Base-by-base conservation (phyloP, 2,113 vertebrate species). In the Tringa solitaria region DNA sequence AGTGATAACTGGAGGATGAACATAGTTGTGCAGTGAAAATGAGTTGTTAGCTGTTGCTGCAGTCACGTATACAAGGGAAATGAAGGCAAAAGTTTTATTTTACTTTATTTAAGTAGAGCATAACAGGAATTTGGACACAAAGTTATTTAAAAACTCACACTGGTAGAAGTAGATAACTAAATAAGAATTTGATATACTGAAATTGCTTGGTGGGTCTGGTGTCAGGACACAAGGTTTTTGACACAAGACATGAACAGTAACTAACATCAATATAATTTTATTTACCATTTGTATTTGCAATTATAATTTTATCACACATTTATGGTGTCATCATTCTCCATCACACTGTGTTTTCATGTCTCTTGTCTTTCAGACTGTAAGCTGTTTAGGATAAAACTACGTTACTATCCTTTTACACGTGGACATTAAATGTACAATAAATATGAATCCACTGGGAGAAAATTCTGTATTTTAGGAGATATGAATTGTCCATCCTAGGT, bases 281-380 rank as follows among this genome's bases (percentile, higher is more conserved):
- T 84, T 82, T 54, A 8, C 28, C 21, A 9, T 68, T 73, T 1
- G 0, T 48, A 50, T 84, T 65, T 72, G 33, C 51, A 75, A 8
- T 80, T 87, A 39, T 24, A 60, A 60, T 72, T 80, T 45, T 22
- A 35, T 67, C 17, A n/a, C 50, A 32, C 2, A 0, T 51, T 76
- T 56, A 20, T 51, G 30, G n/a, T 43, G 69, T 67, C 41, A 30
- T 48, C 51, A 23, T 61, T 46, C 43, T 65, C 43, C 33, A 68
- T 54, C 68, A 26, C 28, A 12, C 19, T 13, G 3, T 2, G 0
- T 28, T 14, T 69, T 70, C 1, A 0, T 33, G 37, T 53, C 56
- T 69, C 39, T 53, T 75, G 48, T 74, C 32, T 84, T 87, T 61
- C 35, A 51, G 41, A 51, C 4, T 60, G 3, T 53, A 87, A 56